Evolutionary conservation across 2,113 vertebrate species (phyloP).

Genomic region (Rhinolophus sinicus): DNA sequence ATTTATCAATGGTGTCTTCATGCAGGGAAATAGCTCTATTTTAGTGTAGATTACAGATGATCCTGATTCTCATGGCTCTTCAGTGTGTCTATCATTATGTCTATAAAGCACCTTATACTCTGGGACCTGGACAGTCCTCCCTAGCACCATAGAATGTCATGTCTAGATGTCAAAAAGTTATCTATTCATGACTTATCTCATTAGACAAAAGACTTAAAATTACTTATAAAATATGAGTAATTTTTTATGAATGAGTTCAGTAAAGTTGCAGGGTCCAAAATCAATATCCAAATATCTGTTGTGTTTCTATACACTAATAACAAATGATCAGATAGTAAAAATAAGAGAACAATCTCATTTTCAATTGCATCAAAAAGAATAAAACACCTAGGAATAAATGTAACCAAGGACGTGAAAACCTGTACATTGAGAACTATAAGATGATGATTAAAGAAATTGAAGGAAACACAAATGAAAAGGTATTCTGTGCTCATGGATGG

Average conservation of each 20-base stretch:
- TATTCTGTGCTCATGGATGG: not conserved
- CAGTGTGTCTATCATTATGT: not conserved
- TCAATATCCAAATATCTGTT: not conserved
- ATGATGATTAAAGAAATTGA: not conserved
- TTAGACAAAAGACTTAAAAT: not conserved
- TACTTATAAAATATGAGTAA: not conserved
- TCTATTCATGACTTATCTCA: not conserved
- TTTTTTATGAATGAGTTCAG: not conserved
- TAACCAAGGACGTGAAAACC: not conserved
- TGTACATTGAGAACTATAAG: not conserved
- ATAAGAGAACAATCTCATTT: not conserved
- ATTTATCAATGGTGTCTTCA: not conserved
- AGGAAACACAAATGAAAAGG: not conserved
- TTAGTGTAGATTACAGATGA: not conserved
- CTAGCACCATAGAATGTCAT: not conserved
- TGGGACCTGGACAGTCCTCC: not conserved
- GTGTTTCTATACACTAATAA: not conserved
- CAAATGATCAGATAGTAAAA: not conserved
- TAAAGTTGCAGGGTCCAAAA: not conserved
- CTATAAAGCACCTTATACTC: not conserved
- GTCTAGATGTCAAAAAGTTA: not conserved
- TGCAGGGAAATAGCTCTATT: not conserved
- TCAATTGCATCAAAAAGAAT: not conserved
- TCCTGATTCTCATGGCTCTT: not conserved
- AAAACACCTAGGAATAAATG: not conserved